Conservation (phyloP, 2,113 vertebrate species). For the Nothocercus julius region DNA sequence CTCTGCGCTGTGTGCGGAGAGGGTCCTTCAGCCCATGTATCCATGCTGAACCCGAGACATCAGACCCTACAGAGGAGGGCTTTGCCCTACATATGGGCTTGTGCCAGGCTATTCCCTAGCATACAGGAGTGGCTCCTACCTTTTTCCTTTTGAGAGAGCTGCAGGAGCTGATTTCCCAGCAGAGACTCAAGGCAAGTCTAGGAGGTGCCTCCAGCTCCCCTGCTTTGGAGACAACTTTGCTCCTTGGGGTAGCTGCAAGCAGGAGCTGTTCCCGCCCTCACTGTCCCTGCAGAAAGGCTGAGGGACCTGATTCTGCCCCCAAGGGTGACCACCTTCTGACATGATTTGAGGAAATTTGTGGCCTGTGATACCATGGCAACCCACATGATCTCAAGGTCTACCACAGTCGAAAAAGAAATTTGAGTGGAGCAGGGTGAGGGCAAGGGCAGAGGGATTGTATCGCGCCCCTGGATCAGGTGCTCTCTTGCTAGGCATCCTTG, state of each 20-base stretch:
- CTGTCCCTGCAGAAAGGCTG: not conserved
- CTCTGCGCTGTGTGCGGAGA: rapidly evolving
- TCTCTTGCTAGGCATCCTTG: not conserved
- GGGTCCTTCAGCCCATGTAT: not conserved
- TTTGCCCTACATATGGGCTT: not conserved
- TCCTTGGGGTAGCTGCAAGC: not conserved
- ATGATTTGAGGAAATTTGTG: not conserved
- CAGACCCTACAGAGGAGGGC: not conserved
- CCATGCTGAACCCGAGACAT: rapidly evolving
- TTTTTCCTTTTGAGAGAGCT: not conserved
- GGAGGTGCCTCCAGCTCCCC: not conserved
- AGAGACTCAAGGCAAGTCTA: not conserved
- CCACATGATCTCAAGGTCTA: not conserved
- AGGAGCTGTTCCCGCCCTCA: not conserved
- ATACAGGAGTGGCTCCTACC: not conserved
- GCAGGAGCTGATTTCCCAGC: not conserved
- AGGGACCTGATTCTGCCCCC: not conserved
- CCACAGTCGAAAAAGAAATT: not conserved
- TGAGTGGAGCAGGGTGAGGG: rapidly evolving
- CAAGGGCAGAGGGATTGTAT: not conserved
- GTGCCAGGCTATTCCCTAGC: not conserved
- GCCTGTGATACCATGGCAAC: not conserved
- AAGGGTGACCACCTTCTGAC: not conserved
- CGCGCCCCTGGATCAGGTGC: not conserved
- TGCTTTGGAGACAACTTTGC: not conserved